Evolutionary conservation across 2,113 vertebrate genomes (phyloP).

Genomic region (Scopus umbretta): DNA sequence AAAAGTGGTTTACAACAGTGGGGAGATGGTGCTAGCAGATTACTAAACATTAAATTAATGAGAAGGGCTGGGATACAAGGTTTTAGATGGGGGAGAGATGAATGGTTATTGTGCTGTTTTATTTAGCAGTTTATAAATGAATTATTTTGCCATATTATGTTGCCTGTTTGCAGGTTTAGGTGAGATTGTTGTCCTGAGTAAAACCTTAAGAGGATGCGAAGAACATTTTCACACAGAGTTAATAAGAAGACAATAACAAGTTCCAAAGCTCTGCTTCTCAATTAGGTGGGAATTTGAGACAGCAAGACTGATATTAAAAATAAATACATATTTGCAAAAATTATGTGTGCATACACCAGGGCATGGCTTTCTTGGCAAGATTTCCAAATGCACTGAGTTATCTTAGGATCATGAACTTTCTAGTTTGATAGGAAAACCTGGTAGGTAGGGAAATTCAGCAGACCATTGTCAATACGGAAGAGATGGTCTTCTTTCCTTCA

Average conservation of each 20-base stretch:
- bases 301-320: neutral
- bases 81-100: neutral
- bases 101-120: neutral
- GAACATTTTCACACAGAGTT: neutral
- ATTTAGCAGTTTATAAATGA: neutral
- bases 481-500: neutral
- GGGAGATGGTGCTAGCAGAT: neutral
- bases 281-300: neutral
- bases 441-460: neutral
- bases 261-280: neutral
- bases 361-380: neutral
- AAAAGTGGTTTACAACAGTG: neutral
- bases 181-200: neutral
- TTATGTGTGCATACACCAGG: neutral
- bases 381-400: neutral
- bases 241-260: neutral
- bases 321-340: neutral
- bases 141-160: neutral
- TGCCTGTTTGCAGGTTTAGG: neutral
- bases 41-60: neutral
- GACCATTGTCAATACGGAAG: neutral
- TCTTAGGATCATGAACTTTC: neutral
- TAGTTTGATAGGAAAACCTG: neutral
- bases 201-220: neutral
- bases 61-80: neutral